Conservation (phyloP, 2,797 vertebrate species). For the Argyrosomus regius region DNA sequence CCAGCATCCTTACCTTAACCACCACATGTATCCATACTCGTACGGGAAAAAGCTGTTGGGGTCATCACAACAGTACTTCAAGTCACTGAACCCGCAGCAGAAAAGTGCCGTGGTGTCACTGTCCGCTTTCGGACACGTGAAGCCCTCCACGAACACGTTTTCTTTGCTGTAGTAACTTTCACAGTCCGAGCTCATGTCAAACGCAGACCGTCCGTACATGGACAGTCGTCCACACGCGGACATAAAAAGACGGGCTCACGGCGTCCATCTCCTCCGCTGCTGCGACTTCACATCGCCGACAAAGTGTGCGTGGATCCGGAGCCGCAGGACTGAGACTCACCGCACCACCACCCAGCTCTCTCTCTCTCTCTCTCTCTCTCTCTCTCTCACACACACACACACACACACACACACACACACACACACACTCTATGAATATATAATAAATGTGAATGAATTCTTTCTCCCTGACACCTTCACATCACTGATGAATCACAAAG, state of each 20-base stretch:
- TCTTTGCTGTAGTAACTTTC: conserved; percentile 88
- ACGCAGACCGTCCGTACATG: background rate
- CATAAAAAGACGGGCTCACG: background rate
- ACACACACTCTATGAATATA: no score
- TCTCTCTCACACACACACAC: background rate
- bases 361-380: conserved; percentile 12
- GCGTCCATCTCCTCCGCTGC: background rate
- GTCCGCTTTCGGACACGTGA: conserved; percentile 88
- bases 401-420: no score
- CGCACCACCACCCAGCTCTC: conserved; percentile 3
- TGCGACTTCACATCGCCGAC: background rate
- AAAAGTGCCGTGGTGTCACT: conserved; percentile 86
- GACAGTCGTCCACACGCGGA: background rate
- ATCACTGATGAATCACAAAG: no score
- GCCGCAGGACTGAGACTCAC: background rate
- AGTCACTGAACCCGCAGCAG: conserved; percentile 94
- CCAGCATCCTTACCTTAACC: conserved; percentile 88
- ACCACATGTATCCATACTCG: conserved; percentile 95
- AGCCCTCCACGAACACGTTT: conserved; percentile 86
- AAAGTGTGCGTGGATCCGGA: background rate
- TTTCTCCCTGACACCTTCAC: no score
- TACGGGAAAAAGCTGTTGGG: conserved; percentile 94
- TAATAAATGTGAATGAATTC: no score
- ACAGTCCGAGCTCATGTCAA: conserved; percentile 89
- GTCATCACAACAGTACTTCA: conserved; percentile 95